phyloP scores from a whole-genome alignment of 2,888 invertebrate genomes.

The Diachrysia chrysitis region DNA sequence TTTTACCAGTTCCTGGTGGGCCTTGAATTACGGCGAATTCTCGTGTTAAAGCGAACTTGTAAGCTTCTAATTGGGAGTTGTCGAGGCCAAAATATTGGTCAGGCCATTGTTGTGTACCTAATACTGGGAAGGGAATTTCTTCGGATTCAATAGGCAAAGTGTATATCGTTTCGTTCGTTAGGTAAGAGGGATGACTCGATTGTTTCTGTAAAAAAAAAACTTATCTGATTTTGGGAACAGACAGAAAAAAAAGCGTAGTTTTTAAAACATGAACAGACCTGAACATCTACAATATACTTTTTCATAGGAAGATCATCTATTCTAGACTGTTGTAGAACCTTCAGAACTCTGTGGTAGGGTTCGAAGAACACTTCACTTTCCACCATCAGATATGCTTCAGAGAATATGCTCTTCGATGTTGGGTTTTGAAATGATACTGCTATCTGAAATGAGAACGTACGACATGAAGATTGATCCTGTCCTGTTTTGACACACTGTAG shows the following conservation, averaged over 20 bases:
- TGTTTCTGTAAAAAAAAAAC: slow-evolving; percentile 67
- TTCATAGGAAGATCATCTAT: slow-evolving; percentile 91
- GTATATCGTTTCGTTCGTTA: slow-evolving; percentile 76
- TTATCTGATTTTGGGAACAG: neutral
- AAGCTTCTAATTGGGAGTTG: slow-evolving; percentile 91
- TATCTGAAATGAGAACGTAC: slow-evolving; percentile 69
- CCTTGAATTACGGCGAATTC: slow-evolving; percentile 95
- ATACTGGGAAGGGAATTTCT: slow-evolving; percentile 74
- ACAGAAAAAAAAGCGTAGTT: neutral
- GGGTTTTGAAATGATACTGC: slow-evolving; percentile 82
- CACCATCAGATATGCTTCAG: slow-evolving; percentile 90
- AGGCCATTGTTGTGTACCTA: slow-evolving; percentile 85
- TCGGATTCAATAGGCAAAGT: slow-evolving; percentile 63
- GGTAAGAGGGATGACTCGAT: slow-evolving; percentile 77
- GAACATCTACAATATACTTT: slow-evolving; percentile 91
- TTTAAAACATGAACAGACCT: slow-evolving; percentile 69
- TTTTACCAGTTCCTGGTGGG: slow-evolving; percentile 97
- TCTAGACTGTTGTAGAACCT: slow-evolving; percentile 90
- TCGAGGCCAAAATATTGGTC: slow-evolving; percentile 87
- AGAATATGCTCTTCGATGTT: slow-evolving; percentile 74
- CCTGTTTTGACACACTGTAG: too few species aligned
- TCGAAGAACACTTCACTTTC: slow-evolving; percentile 95
- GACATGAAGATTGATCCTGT: too few species aligned
- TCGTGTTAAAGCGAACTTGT: slow-evolving; percentile 91
- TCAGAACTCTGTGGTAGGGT: slow-evolving; percentile 93